Evolutionary conservation across 2,113 vertebrate genomes (phyloP), one percentile per base, ranked within the genome.

Genomic region (Orthonyx spaldingii): DNA sequence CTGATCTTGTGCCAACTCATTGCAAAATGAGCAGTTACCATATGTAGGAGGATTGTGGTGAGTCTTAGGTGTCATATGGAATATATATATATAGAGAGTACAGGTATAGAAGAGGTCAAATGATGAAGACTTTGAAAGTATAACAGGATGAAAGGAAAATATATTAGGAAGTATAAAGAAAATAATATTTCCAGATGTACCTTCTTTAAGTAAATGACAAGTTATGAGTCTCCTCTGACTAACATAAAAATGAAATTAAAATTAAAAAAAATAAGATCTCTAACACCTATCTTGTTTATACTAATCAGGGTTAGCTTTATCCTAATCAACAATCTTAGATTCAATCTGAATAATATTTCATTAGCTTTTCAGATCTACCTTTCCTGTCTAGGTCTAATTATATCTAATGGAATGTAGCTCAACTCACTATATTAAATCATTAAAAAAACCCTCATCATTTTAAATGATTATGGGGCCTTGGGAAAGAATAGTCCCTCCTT

Each of bases 331-430:
- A 98, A 97, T 98, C 98, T 98, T 96, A 97, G 97, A 98, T 97
- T 97, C 98, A 98, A 97, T 97, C 98, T 98, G 98, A 98, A 98
- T 98, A 98, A 98, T 98, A 98, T 98, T 98, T 98, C 98, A 98
- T 98, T 98, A 98, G 97, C 98, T 98, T 98, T 97, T 98, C 97
- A 98, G 97, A 98, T 97, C 98, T 98, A 98, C 97, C 98, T 98
- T 98, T 98, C 98, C 98, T 98, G 98, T 98, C 98, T 98, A 98
- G 90, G 96, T 98, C 98, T 98, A 98, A 98, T 98, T 98, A 98
- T 98, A 98, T 98, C 97, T 98, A 98, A 98, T 98, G 98, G 98
- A 98, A 98, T 98, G 98, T 98, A 98, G 98, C 97, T 98, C 98
- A 98, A 98, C 98, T 98, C 98, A 94, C 97, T 97, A 98, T 98